phyloP scores from a whole-genome alignment of 2,113 vertebrate genomes.

The Coturnix japonica region DNA sequence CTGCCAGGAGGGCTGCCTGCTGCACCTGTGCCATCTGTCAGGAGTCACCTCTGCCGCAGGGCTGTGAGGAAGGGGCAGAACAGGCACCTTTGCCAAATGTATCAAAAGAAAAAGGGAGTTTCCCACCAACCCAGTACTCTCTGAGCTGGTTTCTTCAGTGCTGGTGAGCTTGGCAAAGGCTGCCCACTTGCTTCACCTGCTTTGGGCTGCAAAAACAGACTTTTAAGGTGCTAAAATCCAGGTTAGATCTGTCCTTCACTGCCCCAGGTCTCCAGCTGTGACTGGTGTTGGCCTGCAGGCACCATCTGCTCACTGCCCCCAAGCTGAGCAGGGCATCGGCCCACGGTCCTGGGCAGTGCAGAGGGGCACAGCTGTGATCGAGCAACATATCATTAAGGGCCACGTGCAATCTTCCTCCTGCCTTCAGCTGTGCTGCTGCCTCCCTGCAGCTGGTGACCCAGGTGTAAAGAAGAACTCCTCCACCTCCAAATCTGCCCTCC shows the following conservation, averaged over 20 bases:
- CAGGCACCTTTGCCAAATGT: not conserved
- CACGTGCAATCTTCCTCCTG: not conserved
- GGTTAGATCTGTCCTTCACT: not conserved
- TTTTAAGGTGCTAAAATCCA: slow-evolving; percentile 62
- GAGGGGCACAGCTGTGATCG: not conserved
- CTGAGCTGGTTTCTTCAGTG: slow-evolving; percentile 24
- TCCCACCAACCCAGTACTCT: not conserved
- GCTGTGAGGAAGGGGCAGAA: not conserved
- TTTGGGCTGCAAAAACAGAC: slow-evolving; percentile 36
- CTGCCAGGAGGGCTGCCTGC: not conserved
- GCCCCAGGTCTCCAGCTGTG: not conserved
- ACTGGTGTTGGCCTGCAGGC: not conserved
- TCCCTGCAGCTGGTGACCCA: not conserved
- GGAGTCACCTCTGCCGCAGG: not conserved
- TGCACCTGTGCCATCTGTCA: not conserved
- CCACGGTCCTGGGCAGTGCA: fast-evolving
- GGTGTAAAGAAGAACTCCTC: not conserved
- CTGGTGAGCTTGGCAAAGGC: not conserved
- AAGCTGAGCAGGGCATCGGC: not conserved
- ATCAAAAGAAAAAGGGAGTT: slow-evolving; percentile 40
- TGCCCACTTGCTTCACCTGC: not conserved
- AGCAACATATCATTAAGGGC: slow-evolving; percentile 6
- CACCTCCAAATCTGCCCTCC: not conserved
- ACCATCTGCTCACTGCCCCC: not conserved
- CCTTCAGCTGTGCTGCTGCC: not conserved